Base-by-base conservation (phyloP, 2,888 invertebrate species). In the Isotomurus palustris region DNA sequence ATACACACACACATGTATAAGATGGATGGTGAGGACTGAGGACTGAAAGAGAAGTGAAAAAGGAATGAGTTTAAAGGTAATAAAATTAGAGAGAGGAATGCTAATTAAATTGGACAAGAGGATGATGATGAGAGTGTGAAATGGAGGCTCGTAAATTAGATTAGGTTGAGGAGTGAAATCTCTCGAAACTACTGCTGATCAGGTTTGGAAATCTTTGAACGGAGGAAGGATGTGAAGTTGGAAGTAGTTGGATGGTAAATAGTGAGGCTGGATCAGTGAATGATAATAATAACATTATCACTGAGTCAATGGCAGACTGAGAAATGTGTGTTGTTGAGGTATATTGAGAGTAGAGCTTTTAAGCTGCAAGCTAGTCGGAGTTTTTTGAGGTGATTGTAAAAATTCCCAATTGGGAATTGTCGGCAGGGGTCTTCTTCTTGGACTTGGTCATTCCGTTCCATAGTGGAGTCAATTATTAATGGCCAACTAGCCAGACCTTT, bases 401-500 rank as follows among this genome's bases (percentile, higher is more conserved):
- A 43, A 24, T 43, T 43, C 43, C 43, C 43, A 22, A 43, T 24
- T 38, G 38, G 38, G 38, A 38, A 38, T 38, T 38, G 43, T 43
- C 43, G 24, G 43, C 43, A 43, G 43, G 43, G 43, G 43, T 43
- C 22, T 43, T 43, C 38, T 38, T 19, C 19, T 14, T 8, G 38
- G 19, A 19, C 19, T 19, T 38, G 38, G 38, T 38, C 38, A 38
- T 38, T 38, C 38, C 19, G 17, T 19, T 38, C 38, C n/a, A 5
- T 32, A 12, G 32, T 12, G 14, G 32, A 22, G 43, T 47, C 25
- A 49, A 35, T 49, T 49, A 49, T 49, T 49, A 49, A 49, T 49
- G 49, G 49, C 12, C 12, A 22, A 21, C 35, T 14, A 32, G 28
- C 17, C n/a, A 49, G 49, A 49, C 49, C 49, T 49, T 49, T 49